Evolutionary conservation across 2,113 vertebrate genomes (phyloP).

Genomic region (Rhadina sibilatrix): DNA sequence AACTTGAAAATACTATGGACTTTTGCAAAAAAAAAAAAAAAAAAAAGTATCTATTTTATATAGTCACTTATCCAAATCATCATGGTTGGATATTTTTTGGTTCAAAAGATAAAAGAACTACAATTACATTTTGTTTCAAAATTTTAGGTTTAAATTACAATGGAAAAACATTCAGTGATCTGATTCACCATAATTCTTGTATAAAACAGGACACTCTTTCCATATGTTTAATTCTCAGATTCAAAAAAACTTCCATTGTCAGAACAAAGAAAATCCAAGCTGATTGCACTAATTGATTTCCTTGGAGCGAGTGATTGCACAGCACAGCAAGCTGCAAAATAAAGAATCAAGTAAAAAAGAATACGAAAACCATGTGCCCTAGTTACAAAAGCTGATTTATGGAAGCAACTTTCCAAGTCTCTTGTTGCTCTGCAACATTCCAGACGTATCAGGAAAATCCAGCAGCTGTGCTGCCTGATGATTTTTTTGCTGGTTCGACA

Average conservation of each 20-base stretch:
- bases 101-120: not conserved
- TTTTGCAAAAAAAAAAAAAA: not conserved
- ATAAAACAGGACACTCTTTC: not conserved
- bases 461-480: conserved; percentile 35
- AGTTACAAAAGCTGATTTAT: conserved; percentile 23
- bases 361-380: not conserved
- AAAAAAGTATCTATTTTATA: not conserved
- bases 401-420: conserved; percentile 4
- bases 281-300: conserved; percentile 50
- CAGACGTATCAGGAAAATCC: not conserved
- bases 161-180: not conserved
- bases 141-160: not conserved
- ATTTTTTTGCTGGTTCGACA: conserved; percentile 19
- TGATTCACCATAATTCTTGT: not conserved
- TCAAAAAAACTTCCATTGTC: not conserved
- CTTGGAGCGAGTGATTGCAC: not conserved
- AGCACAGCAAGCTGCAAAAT: not conserved
- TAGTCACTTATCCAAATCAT: not conserved
- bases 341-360: not conserved
- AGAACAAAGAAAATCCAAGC: conserved; percentile 9
- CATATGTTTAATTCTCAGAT: not conserved
- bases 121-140: not conserved
- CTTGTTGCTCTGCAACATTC: not conserved
- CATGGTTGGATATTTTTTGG: not conserved
- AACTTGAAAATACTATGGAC: not conserved